Evolutionary conservation across 2,888 invertebrate genomes (phyloP), one percentile per base, ranked within the genome.

Genomic region (Eupithecia vulgata): DNA sequence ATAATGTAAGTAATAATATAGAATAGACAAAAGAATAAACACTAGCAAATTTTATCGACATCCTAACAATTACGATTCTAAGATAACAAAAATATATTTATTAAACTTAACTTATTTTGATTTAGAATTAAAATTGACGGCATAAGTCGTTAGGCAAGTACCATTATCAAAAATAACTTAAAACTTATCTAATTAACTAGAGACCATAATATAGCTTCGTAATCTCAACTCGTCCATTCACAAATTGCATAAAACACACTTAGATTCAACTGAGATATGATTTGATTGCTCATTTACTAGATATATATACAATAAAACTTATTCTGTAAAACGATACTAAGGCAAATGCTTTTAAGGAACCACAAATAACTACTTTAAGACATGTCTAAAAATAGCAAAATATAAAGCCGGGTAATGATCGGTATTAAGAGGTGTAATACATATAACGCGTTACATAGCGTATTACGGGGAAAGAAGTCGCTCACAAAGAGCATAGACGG

Each of bases 291-390:
- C 77, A 45, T 69, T 71, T 17, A 68, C 40, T 74, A 72, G 45
- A 72, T 76, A 81, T 81, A 81, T 81, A 78, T 81, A 82, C 80
- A 81, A 78, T 79, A 72, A 72, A 79, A 77, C 74, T 78, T 80
- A 75, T 21, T 80, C 8, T 59, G 25, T 61, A 65, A 80, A 78
- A 78, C 78, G 81, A 80, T 76, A 76, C 85, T 88, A 89, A 86
- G 87, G 85, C 88, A 92, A 93, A 93, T 93, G 93, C 93, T 86
- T 87, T n/a, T 75, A 82, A 93, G 92, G 93, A 93, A 93, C 93
- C 87, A 90, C 83, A 87, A 87, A 87, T 84, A 88, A 66, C 80
- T 81, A 76, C 72, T 74, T 66, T 30, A n/a, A n/a, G n/a, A n/a
- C 76, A 71, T 78, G 74, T 78, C 78, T 78, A 48, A 25, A 8